Conservation (phyloP, 2,888 invertebrate genomes). For the Cryptosula pallasiana region DNA sequence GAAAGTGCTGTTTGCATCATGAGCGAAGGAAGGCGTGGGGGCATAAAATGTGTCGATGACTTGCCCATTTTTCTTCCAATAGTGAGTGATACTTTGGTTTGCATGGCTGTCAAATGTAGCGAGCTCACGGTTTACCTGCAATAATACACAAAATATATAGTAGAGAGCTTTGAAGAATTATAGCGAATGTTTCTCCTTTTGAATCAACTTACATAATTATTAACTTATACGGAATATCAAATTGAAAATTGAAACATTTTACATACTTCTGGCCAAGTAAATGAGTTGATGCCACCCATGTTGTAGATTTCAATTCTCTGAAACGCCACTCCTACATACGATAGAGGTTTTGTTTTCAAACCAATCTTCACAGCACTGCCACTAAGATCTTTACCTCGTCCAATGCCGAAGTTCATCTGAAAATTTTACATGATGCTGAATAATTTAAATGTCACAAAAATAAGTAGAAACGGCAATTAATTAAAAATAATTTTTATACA, state of each 20-base stretch:
- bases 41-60: constrained; percentile 46
- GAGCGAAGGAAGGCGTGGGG: constrained; percentile 82
- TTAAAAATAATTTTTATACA: too few relatives aligned
- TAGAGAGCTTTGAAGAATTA: neutral
- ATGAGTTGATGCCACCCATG: constrained; percentile 43
- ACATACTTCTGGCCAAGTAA: constrained; percentile 46
- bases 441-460: too few relatives aligned
- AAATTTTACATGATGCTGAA: too few relatives aligned
- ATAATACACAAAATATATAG: neutral
- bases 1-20: constrained; percentile 90
- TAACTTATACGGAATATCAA: too few relatives aligned
- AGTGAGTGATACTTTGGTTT: constrained; percentile 45
- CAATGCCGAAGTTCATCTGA: constrained; percentile 61
- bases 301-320: constrained; percentile 64
- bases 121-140: constrained; percentile 49
- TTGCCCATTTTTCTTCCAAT: constrained; percentile 46
- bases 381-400: constrained; percentile 87
- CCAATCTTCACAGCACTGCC: constrained; percentile 89
- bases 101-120: constrained; percentile 46
- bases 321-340: constrained; percentile 87
- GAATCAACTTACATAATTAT: too few relatives aligned
- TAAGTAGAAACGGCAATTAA: too few relatives aligned
- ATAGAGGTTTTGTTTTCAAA: constrained; percentile 86
- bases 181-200: too few relatives aligned
- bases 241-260: too few relatives aligned